Conservation (phyloP, 1,140 invertebrate genomes). For the Macrobrachium nipponense region DNA sequence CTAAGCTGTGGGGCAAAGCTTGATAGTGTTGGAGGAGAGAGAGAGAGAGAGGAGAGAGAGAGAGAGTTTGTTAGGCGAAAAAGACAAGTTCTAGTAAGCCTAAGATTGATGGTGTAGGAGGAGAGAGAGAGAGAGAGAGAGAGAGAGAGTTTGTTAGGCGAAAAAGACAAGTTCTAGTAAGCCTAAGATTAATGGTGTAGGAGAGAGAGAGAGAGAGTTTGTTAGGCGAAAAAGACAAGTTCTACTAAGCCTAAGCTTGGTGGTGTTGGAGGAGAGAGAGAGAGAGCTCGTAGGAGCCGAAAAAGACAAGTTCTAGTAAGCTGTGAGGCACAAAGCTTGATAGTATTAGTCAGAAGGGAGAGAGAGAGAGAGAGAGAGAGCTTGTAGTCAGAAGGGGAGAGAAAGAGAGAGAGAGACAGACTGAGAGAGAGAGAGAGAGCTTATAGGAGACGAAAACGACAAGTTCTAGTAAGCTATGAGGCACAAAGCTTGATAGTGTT, state of each 20-base stretch:
- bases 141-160: not conserved
- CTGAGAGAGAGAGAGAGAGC: not conserved
- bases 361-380: constrained; percentile 2
- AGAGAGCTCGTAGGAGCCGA: not conserved
- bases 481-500: not conserved
- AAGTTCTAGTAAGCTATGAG: not conserved
- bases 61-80: not conserved
- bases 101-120: not conserved
- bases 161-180: not conserved
- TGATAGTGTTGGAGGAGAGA: not conserved
- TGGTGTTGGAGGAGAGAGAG: not conserved
- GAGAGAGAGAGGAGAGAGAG: not conserved
- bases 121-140: constrained; percentile 20
- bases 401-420: constrained; percentile 10
- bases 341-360: not conserved
- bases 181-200: not conserved
- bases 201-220: constrained; percentile 3
- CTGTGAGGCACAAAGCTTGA: no score
- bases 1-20: not conserved
- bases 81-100: not conserved
- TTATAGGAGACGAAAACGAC: not conserved
- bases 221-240: not conserved
- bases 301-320: not conserved
- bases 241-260: not conserved
- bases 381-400: not conserved